Percentiles rank a stretch among this genome's conserved stretches.
phyloP scores from a whole-genome alignment of 1,140 invertebrate genomes.

The Solenopsis invicta region DNA sequence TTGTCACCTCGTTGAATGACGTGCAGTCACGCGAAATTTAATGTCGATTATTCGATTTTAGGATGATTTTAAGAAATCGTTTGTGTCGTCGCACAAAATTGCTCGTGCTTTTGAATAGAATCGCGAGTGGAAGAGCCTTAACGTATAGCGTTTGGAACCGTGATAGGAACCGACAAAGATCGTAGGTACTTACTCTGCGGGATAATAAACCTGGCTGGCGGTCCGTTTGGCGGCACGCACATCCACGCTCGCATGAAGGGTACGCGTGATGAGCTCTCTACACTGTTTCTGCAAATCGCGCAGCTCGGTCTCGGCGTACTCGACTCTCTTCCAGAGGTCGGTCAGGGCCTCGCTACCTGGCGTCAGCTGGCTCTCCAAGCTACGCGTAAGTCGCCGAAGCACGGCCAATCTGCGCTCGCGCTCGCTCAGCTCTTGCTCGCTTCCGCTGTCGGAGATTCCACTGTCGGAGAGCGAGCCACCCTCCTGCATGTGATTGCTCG shows the following conservation, averaged over 20 bases:
- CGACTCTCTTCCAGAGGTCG: slow-evolving; percentile 89
- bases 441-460: slow-evolving; percentile 92
- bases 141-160: background rate
- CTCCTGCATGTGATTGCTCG: slow-evolving; percentile 79
- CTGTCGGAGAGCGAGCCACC: slow-evolving; percentile 91
- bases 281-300: slow-evolving; percentile 93
- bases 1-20: background rate
- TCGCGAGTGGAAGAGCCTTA: background rate
- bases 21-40: background rate
- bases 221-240: slow-evolving; percentile 73
- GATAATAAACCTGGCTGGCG: slow-evolving; percentile 57
- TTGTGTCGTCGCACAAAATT: background rate
- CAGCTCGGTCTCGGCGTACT: slow-evolving; percentile 93
- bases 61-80: background rate
- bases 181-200: slow-evolving; percentile 62
- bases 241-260: slow-evolving; percentile 86
- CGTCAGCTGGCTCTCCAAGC: slow-evolving; percentile 90
- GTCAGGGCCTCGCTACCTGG: slow-evolving; percentile 89
- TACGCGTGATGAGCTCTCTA: slow-evolving; percentile 90
- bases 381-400: slow-evolving; percentile 89
- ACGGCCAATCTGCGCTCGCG: slow-evolving; percentile 90
- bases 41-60: background rate
- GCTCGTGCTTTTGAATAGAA: background rate
- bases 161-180: background rate
- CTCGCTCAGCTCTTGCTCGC: slow-evolving; percentile 91